Evolutionary conservation across 2,113 vertebrate species (phyloP), one percentile per base, ranked within the genome.

Genomic region (Chloropsis cyanopogon): DNA sequence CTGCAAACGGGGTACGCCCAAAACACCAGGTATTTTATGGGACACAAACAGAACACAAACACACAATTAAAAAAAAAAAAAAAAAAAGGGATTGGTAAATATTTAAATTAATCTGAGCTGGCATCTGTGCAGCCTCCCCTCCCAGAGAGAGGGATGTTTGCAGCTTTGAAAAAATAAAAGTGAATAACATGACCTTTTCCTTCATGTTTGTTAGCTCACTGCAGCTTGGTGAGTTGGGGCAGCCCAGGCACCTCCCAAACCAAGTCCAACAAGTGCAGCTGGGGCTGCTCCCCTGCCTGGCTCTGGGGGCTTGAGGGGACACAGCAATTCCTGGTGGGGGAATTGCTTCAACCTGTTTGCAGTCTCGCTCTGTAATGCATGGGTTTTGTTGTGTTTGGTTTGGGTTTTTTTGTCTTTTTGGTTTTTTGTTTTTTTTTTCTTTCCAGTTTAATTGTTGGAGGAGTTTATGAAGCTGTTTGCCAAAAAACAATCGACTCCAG

Each of bases 1-100:
- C 97, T 92, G 96, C 95, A 92, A 97, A 97, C 71, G 97, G 98
- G 93, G 98, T 99, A 98, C 99, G 98, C 99, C 99, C 99, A 98
- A 73, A 90, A 92, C 95, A 98, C 98, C 96, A 98, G 97, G 98
- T 97, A 98, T 98, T 98, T 98, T 97, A 98, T 93, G 97, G 97
- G 97, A 97, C 97, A 97, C 97, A 98, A 96, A 97, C 97, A 97
- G 93, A 96, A 97, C 91, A 97, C 97, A 98, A 97, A 97, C 93
- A 96, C 97, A 97, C 97, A 95, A 94, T 96, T 92, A 94, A 96
- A 97, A 96, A 84, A 82, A 77, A 37, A 37, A 37, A 76, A 77
- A 77, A 81, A 86, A 97, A 97, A 94, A n/a, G 88, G 95, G 97
- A 97, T 95, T 97, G 95, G 97, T 96, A 95, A 95, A 97, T 95